Conservation (phyloP, 1,140 invertebrate genomes). For the Acromyrmex charruanus region DNA sequence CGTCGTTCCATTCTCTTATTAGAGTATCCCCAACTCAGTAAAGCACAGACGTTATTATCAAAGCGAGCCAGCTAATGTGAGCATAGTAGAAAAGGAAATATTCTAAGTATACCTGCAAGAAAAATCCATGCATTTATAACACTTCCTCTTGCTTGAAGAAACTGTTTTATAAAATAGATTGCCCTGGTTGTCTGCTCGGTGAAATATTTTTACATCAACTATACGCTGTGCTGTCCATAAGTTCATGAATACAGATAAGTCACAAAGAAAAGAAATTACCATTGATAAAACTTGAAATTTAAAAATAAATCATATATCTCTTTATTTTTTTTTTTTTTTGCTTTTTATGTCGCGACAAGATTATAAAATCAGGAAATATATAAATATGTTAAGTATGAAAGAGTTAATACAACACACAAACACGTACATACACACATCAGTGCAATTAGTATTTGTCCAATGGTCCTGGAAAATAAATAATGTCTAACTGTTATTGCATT, state of each 20-base stretch:
- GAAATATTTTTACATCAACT: constrained; percentile 32
- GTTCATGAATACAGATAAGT: constrained; percentile 30
- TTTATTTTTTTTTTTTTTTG: not conserved
- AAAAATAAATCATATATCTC: constrained; percentile 2
- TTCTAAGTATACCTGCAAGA: constrained; percentile 8
- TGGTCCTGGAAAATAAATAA: constrained; percentile 67
- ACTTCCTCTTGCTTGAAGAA: constrained; percentile 1
- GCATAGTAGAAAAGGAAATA: not conserved
- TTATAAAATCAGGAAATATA: constrained; percentile 2
- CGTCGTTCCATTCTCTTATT: constrained; percentile 33
- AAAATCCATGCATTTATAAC: constrained; percentile 30
- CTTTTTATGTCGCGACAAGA: not conserved
- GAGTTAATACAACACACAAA: not conserved
- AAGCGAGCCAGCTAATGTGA: not conserved
- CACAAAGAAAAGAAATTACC: constrained; percentile 10
- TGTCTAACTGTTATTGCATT: constrained; percentile 72
- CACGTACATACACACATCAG: constrained; percentile 26
- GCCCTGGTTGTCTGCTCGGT: not conserved
- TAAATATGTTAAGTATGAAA: constrained; percentile 16
- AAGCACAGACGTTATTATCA: constrained; percentile 35
- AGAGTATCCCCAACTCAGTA: constrained; percentile 41
- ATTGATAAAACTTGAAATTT: constrained; percentile 13
- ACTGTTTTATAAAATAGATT: constrained; percentile 28
- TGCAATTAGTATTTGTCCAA: constrained; percentile 61
- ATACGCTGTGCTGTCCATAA: constrained; percentile 7